A percentile compares a stretch with the other conserved stretches of the same genome.
These are phyloP conservation scores for Nylanderia fulva DNA, from an alignment of 1,140 invertebrate genomes.

Conservation along the genomic window DNA sequence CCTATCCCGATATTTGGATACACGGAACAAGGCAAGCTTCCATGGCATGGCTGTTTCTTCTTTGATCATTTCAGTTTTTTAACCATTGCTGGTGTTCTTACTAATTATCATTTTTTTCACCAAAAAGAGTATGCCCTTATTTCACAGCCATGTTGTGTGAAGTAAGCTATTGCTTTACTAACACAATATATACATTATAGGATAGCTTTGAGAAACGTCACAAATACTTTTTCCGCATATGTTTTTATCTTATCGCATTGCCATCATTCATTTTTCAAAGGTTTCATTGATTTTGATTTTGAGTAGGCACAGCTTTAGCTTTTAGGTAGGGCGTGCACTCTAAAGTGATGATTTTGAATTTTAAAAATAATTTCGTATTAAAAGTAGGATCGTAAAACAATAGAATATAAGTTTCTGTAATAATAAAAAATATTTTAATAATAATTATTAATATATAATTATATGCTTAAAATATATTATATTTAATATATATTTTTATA, in stretches of 20 bases:
- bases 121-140: conserved; percentile 61
- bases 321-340: conserved; percentile 57
- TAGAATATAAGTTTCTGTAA: background rate
- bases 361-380: background rate
- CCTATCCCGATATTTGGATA: conserved; percentile 89
- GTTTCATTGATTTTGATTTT: conserved; percentile 40
- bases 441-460: too few relatives aligned
- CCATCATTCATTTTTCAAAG: background rate
- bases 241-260: conserved; percentile 23
- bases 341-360: background rate
- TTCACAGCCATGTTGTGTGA: conserved; percentile 86
- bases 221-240: background rate
- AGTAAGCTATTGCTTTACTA: conserved; percentile 85
- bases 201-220: conserved; percentile 9
- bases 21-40: conserved; percentile 85
- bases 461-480: background rate
- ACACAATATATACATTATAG: conserved; percentile 63
- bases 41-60: conserved; percentile 85
- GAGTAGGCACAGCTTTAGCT: background rate
- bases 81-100: conserved; percentile 74
- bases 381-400: background rate
- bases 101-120: conserved; percentile 76
- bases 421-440: background rate
- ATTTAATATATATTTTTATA: background rate
- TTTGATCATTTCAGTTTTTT: conserved; percentile 70